Conservation (phyloP, 2,888 invertebrate genomes). For the Merodon equestris region DNA sequence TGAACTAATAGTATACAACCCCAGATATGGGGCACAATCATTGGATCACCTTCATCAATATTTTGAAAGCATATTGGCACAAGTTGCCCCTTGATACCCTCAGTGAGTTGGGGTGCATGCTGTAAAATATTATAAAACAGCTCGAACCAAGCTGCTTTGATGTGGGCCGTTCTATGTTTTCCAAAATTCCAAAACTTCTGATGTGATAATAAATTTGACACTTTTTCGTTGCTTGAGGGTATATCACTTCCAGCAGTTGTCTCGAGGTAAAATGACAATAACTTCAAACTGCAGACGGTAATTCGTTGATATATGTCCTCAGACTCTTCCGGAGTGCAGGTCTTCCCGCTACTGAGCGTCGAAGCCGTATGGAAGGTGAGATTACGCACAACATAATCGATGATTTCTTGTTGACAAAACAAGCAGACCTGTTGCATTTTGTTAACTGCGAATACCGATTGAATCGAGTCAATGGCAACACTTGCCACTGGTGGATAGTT, state of each 20-base stretch:
- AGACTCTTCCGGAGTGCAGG: slow-evolving; percentile 83
- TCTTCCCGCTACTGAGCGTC: slow-evolving; percentile 80
- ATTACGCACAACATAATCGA: slow-evolving; percentile 86
- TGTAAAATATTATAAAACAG: slow-evolving; percentile 83
- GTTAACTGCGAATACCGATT: slow-evolving; percentile 87
- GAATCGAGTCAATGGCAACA: slow-evolving; percentile 84
- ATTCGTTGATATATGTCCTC: slow-evolving; percentile 85
- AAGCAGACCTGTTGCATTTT: slow-evolving; percentile 89
- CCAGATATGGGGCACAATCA: slow-evolving; percentile 86
- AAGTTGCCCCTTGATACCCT: slow-evolving; percentile 81
- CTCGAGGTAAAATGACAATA: slow-evolving; percentile 82
- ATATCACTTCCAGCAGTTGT: slow-evolving; percentile 81
- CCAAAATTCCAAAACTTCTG: slow-evolving; percentile 87
- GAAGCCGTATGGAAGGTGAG: slow-evolving; percentile 82
- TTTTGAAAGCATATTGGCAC: slow-evolving; percentile 82
- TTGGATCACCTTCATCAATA: slow-evolving; percentile 85
- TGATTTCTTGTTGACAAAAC: slow-evolving; percentile 90
- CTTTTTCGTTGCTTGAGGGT: slow-evolving; percentile 73
- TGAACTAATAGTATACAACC: slow-evolving; percentile 84
- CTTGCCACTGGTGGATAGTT: slow-evolving; percentile 90
- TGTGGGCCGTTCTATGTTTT: slow-evolving; percentile 80
- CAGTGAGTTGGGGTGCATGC: slow-evolving; percentile 80
- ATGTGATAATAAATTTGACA: slow-evolving; percentile 81
- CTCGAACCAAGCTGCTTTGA: slow-evolving; percentile 84
- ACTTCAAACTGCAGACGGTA: slow-evolving; percentile 83